phyloP scores from a whole-genome alignment of 2,797 vertebrate genomes.

The Miichthys miiuy region DNA sequence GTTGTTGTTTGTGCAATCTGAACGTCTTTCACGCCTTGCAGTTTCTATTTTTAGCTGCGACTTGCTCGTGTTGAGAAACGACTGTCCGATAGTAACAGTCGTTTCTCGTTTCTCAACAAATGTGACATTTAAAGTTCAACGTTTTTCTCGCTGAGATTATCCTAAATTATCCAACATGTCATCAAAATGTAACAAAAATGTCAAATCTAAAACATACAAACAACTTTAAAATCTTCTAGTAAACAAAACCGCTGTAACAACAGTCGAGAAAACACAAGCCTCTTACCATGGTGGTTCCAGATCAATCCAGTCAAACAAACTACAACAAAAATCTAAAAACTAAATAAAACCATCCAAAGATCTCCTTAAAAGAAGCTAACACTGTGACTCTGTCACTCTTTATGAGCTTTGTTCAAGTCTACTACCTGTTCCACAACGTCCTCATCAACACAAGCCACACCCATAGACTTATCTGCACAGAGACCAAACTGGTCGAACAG shows the following conservation, averaged over 20 bases:
- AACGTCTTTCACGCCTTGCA: neutral
- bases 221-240: neutral
- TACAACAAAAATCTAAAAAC: conserved; percentile 11
- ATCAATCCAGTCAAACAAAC: conserved; percentile 18
- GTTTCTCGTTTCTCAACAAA: no score
- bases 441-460: conserved; percentile 58
- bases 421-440: conserved; percentile 81
- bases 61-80: neutral
- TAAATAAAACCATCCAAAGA: conserved; percentile 16
- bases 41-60: conserved; percentile 40
- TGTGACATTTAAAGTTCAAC: conserved; percentile 6
- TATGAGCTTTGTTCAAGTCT: conserved; percentile 57
- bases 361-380: conserved; percentile 15
- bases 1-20: no score
- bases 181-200: neutral
- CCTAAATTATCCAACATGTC: neutral
- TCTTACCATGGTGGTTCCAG: conserved; percentile 71
- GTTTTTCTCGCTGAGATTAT: neutral
- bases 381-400: conserved; percentile 51
- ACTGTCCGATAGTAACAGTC: neutral
- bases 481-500: conserved; percentile 74
- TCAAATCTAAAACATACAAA: conserved; percentile 1
- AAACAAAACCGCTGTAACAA: conserved; percentile 21
- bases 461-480: conserved; percentile 60
- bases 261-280: neutral